Evolutionary conservation across 2,113 vertebrate genomes (phyloP).

Genomic region (Porphyrio hochstetteri): DNA sequence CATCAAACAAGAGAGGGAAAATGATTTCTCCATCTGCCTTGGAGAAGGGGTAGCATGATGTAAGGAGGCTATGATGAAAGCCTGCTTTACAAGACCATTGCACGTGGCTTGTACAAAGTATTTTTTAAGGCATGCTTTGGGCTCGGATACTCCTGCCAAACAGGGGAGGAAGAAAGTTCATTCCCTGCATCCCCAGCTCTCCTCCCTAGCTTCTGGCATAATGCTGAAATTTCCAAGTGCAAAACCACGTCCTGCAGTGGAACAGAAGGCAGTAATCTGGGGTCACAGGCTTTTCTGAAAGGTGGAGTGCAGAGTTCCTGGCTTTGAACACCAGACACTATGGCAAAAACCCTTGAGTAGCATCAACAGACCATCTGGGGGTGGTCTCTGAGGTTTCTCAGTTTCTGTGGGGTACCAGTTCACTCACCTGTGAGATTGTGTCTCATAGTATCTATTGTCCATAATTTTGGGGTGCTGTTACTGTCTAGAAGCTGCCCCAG

Average conservation of each 20-base stretch:
- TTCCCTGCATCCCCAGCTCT: neutral
- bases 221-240: neutral
- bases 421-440: neutral
- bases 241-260: neutral
- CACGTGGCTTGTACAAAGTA: neutral
- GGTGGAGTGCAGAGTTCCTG: neutral
- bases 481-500: neutral
- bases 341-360: neutral
- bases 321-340: neutral
- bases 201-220: neutral
- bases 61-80: slow-evolving; percentile 49
- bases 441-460: neutral
- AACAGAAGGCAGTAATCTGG: neutral
- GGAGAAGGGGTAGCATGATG: slow-evolving; percentile 16
- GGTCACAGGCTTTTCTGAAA: neutral
- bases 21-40: slow-evolving; percentile 62
- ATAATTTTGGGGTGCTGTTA: neutral
- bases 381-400: neutral
- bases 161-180: neutral
- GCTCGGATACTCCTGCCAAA: neutral
- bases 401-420: neutral
- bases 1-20: slow-evolving; percentile 41
- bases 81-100: slow-evolving; percentile 16
- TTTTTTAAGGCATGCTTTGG: slow-evolving; percentile 12
- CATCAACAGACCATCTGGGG: neutral